A percentile compares a stretch with the other conserved stretches of the same genome.
Conservation (phyloP, 2,797 vertebrate species). For the Triplophysa yarkandensis region DNA sequence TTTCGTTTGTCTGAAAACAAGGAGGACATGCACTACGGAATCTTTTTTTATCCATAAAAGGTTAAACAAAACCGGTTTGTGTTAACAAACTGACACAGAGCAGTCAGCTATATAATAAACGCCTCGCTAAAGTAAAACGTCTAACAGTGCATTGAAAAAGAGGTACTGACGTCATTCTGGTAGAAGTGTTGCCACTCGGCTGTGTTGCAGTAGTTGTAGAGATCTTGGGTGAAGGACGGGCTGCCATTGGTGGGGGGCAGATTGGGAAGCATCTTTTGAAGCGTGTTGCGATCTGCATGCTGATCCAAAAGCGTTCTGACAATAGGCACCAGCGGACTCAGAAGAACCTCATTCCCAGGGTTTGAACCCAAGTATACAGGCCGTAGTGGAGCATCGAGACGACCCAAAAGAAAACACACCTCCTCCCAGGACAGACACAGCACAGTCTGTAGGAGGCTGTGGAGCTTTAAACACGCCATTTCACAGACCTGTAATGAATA, state of each 20-base stretch:
- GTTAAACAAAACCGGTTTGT: neutral
- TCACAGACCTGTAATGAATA: constrained; percentile 80
- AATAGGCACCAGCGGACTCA: constrained; percentile 85
- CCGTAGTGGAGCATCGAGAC: constrained; percentile 72
- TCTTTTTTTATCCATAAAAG: constrained; percentile 15
- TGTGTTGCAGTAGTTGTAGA: constrained; percentile 85
- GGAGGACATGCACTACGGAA: neutral
- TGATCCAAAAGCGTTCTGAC: constrained; percentile 89
- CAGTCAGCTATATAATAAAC: constrained; percentile 8
- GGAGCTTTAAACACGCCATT: constrained; percentile 92
- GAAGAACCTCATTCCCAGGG: constrained; percentile 73
- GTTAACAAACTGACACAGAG: constrained; percentile 8
- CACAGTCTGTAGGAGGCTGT: constrained; percentile 88
- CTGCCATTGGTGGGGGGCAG: constrained; percentile 93
- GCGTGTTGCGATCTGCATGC: constrained; percentile 80
- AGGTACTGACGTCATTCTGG: constrained; percentile 80
- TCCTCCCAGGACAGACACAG: constrained; percentile 82
- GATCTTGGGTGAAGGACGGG: constrained; percentile 91
- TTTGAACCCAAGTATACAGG: constrained; percentile 53
- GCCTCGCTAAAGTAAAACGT: constrained; percentile 11
- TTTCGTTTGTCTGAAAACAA: constrained; percentile 8
- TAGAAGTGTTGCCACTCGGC: constrained; percentile 90
- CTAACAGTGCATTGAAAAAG: neutral
- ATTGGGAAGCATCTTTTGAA: constrained; percentile 86
- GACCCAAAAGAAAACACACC: constrained; percentile 84